These are phyloP conservation scores for Molorchus minor DNA, from an alignment of 2,888 invertebrate species.

Conservation along the genomic window DNA sequence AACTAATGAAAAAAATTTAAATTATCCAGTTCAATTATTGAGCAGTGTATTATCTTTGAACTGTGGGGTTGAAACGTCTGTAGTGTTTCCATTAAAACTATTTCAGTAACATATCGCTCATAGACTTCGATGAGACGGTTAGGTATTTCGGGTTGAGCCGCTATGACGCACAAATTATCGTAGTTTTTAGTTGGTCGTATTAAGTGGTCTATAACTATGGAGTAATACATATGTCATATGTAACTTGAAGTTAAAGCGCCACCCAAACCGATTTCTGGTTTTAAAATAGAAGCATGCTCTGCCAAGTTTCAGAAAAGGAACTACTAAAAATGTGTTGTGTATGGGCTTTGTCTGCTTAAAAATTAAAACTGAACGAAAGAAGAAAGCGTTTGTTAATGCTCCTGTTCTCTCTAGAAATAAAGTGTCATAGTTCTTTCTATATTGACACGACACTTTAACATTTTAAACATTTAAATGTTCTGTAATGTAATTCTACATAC, in stretches of 20 bases:
- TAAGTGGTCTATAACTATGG: neutral
- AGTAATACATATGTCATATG: neutral
- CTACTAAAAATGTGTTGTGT: neutral
- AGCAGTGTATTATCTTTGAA: too few species aligned
- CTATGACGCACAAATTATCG: neutral
- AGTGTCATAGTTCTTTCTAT: too few species aligned
- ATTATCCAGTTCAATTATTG: too few species aligned
- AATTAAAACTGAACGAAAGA: too few species aligned
- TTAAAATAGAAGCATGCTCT: slow-evolving; percentile 3
- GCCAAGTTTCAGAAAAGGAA: neutral
- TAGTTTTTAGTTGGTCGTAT: neutral
- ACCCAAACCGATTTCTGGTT: neutral
- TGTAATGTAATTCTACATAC: too few species aligned
- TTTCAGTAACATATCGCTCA: neutral
- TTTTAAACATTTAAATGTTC: too few species aligned
- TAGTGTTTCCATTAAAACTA: neutral
- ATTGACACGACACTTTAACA: too few species aligned
- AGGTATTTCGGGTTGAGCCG: neutral
- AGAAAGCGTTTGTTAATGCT: too few species aligned
- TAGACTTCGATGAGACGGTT: neutral
- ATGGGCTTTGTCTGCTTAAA: neutral
- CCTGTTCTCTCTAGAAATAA: too few species aligned
- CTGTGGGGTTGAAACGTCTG: too few species aligned
- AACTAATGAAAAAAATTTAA: too few species aligned
- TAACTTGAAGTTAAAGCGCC: slow-evolving; percentile 5